Evolutionary conservation across 2,113 vertebrate genomes (phyloP), one percentile per base, ranked within the genome.

Genomic region (Heterotilapia buettikoferi): DNA sequence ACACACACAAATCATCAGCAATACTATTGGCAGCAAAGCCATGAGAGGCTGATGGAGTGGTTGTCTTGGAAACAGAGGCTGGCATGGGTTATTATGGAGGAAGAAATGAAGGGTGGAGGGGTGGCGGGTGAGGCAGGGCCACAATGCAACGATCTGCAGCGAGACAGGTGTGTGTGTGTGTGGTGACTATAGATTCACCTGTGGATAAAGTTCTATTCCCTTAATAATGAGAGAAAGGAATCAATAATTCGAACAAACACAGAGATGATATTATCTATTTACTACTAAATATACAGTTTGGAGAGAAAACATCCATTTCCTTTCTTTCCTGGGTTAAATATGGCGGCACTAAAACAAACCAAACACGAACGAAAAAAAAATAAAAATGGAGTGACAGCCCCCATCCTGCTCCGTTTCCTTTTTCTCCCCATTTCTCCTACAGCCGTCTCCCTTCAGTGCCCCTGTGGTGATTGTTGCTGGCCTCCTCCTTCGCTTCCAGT

Each of bases 61-160:
- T 96, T 95, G 95, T 93, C 94, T 92, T 95, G 95, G 95, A 94
- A 95, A 96, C 95, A 89, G 92, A 92, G 91, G 89, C 87, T 91
- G 92, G 92, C 92, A 90, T 36, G 80, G 87, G 88, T 95, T 92
- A 89, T 93, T 92, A 91, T 92, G 84, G 90, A 82, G 83, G 90
- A 82, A 90, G 84, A 86, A 90, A 90, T 83, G 88, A 90, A 36
- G 83, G 85, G 89, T 85, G 88, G 63, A 83, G 54, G 59, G 16
- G 11, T 85, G 47, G 24, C 5, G 19, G 73, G 71, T 31, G 83
- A 47, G 83, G 13, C 57, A 31, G 78, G 88, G 86, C 73, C 91
- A 90, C 21, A 53, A 90, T 88, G 88, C 78, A 91, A 90, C 91
- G 90, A 93, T 92, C 53, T 78, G 86, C 88, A 87, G 80, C 14